Base-by-base conservation (phyloP, 2,113 vertebrate genomes). In the Heterocephalus glaber region DNA sequence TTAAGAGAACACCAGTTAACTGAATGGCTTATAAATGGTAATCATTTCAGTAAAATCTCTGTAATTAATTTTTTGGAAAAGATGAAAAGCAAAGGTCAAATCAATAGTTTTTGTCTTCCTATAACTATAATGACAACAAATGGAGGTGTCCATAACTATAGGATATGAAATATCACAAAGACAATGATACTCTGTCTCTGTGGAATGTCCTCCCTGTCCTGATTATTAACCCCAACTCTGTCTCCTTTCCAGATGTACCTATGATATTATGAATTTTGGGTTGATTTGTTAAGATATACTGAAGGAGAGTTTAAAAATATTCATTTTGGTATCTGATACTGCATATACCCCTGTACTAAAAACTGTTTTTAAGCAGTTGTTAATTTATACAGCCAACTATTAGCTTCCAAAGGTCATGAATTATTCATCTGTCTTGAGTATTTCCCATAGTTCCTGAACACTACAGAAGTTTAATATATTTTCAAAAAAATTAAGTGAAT, bases 31-130 rank as follows among this genome's bases (percentile, higher is more conserved):
- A 47, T 17, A 90, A 80, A 63, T 80, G 47, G 10, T 65, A 92
- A 74, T 85, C 26, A 66, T 90, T 96, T 82, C 24, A 80, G 22
- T 35, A 66, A 74, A 79, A 95, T 87, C 20, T 82, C 28, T 85
- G 1, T 54, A 95, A 68, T 96, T 92, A 94, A 66, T 77, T 74
- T 90, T 95, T 93, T 47, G 35, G 66, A 92, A 93, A 95, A 87
- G 47, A 66, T 47, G 52, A 77, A 89, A 96, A 93, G 5, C 16
- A 61, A 74, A 87, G 38, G 84, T 66, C 11, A 41, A 9, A n/a
- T 58, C 47, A 89, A 20, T 89, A 79, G 49, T 86, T 92, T 79
- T 19, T 65, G 38, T 72, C 22, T 52, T 96, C 8, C 68, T 91
- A 10, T 66, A 86, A 77, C 0, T 68, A 2, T 28, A 81, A 68